Evolutionary conservation across 2,797 vertebrate genomes (phyloP).

Genomic region (Salmo trutta): DNA sequence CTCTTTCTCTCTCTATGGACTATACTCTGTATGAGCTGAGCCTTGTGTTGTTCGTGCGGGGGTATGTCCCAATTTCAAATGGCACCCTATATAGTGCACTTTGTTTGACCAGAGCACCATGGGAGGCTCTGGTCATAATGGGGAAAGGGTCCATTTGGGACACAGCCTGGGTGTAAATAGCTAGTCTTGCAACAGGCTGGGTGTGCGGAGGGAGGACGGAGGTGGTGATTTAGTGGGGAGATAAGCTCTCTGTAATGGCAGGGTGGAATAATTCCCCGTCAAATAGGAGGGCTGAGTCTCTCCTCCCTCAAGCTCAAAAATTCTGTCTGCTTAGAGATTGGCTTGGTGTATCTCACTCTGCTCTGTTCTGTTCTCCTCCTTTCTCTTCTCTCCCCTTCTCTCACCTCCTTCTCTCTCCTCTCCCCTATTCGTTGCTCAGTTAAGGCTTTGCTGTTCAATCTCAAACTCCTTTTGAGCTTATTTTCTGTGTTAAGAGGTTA

Average conservation of each 20-base stretch:
- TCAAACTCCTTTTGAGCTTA: constrained; percentile 2
- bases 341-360: constrained; percentile 40
- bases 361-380: constrained; percentile 41
- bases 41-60: background rate
- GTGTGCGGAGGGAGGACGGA: constrained; percentile 78
- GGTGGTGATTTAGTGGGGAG: constrained; percentile 88
- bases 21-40: background rate
- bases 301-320: constrained; percentile 54
- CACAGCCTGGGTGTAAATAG: constrained; percentile 82
- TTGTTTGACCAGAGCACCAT: no score
- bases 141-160: no score
- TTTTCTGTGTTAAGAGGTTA: no score
- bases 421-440: constrained; percentile 11
- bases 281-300: constrained; percentile 74
- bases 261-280: constrained; percentile 88
- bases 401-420: background rate
- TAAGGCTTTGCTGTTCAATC: constrained; percentile 22
- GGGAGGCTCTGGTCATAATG: no score
- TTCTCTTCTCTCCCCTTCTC: constrained; percentile 29
- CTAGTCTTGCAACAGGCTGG: constrained; percentile 67
- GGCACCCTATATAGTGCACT: no score
- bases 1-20: constrained; percentile 3
- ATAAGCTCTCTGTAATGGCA: constrained; percentile 90
- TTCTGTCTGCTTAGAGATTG: constrained; percentile 34
- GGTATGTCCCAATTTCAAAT: no score